These are phyloP conservation scores for Saccopteryx leptura DNA, from an alignment of 2,113 vertebrate genomes.

Conservation along the genomic window DNA sequence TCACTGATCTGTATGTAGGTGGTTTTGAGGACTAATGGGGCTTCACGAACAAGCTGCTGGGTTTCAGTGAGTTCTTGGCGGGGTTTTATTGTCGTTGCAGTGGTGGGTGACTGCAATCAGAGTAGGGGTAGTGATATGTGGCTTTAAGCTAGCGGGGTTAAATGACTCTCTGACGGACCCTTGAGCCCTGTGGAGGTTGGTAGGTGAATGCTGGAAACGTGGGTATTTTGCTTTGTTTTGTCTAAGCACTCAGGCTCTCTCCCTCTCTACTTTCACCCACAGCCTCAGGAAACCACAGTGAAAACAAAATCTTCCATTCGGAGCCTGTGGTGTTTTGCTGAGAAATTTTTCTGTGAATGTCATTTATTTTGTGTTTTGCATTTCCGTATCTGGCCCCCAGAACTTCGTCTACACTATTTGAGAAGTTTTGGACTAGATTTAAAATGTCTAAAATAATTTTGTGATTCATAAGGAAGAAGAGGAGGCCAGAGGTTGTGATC, in stretches of 20 bases:
- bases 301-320: conserved; percentile 60
- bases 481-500: conserved; percentile 67
- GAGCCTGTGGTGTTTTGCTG: conserved; percentile 59
- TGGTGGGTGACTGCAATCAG: not conserved
- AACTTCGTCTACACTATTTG: not conserved
- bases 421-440: conserved; percentile 58
- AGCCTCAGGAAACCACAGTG: conserved; percentile 52
- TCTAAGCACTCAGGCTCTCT: conserved; percentile 25
- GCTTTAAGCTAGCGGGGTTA: conserved; percentile 9
- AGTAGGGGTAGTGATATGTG: not conserved
- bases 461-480: conserved; percentile 40
- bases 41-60: conserved; percentile 52
- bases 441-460: conserved; percentile 49
- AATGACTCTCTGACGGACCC: not conserved
- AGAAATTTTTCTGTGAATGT: conserved; percentile 49
- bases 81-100: not conserved
- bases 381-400: conserved; percentile 41
- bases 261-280: not conserved
- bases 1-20: not conserved
- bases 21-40: conserved; percentile 38
- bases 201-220: not conserved
- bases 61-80: not conserved
- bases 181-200: not conserved
- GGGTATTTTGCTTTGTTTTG: not conserved
- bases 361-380: conserved; percentile 63